A percentile compares a stretch with the other conserved stretches of the same genome.
These are phyloP conservation scores for Acrocephalus arundinaceus DNA, from an alignment of 2,113 vertebrate species.

Conservation along the genomic window DNA sequence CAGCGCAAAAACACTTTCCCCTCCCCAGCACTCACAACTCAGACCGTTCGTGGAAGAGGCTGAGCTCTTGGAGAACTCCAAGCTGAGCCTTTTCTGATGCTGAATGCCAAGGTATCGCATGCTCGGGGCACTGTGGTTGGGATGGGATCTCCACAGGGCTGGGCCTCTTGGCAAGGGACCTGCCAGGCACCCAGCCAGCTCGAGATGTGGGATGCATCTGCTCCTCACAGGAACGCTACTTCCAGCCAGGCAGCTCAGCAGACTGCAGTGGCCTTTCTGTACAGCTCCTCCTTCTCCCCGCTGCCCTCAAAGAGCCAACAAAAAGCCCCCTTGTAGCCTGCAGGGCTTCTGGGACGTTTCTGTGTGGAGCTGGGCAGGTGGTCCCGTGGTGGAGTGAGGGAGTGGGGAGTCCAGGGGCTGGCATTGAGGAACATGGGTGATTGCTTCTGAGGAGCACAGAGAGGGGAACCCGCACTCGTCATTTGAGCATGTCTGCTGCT, in stretches of 20 bases:
- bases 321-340: neutral
- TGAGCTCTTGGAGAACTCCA: conserved; percentile 47
- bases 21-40: conserved; percentile 54
- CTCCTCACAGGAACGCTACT: conserved; percentile 40
- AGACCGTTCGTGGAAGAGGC: conserved; percentile 33
- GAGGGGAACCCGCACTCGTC: conserved; percentile 66
- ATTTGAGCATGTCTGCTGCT: conserved; percentile 85
- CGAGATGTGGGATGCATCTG: neutral
- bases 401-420: conserved; percentile 36
- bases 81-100: conserved; percentile 43
- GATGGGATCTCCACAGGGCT: conserved; percentile 33
- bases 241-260: conserved; percentile 56
- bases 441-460: conserved; percentile 57
- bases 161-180: neutral
- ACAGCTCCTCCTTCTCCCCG: conserved; percentile 34
- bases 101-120: conserved; percentile 49
- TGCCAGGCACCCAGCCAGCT: neutral
- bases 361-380: neutral
- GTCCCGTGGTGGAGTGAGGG: neutral
- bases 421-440: conserved; percentile 29
- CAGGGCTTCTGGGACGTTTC: neutral
- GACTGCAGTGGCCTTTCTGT: conserved; percentile 54
- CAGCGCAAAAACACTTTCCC: conserved; percentile 41
- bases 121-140: conserved; percentile 26
- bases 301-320: neutral